Conservation (phyloP, 2,113 vertebrate genomes). For the Psammodynastes pulverulentus region DNA sequence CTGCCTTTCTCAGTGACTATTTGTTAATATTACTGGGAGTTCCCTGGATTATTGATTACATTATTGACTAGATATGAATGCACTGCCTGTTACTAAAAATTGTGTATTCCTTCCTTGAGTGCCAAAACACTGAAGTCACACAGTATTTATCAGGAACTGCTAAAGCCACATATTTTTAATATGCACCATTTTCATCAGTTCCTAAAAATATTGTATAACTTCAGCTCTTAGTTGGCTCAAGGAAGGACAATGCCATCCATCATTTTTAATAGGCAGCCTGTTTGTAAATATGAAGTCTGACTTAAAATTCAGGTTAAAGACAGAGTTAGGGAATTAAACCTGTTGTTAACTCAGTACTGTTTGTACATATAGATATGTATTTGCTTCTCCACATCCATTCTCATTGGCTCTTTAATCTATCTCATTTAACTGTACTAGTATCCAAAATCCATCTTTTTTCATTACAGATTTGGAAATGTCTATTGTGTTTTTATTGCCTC, state of each 20-base stretch:
- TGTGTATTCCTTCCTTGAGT: neutral
- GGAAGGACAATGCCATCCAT: neutral
- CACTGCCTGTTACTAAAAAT: neutral
- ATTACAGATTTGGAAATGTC: conserved; percentile 62
- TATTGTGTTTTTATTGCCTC: conserved; percentile 70
- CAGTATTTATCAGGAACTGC: neutral
- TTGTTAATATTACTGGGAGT: neutral
- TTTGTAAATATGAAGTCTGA: neutral
- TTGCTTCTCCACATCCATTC: neutral
- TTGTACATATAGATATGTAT: neutral
- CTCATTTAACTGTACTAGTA: neutral
- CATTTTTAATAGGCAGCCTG: neutral
- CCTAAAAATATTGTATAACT: neutral
- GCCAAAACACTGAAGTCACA: neutral
- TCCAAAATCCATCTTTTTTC: neutral
- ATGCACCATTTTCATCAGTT: neutral
- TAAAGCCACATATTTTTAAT: neutral
- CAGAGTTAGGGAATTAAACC: neutral
- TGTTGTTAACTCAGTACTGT: neutral
- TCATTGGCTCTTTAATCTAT: neutral
- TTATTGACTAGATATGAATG: neutral
- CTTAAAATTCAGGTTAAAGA: neutral
- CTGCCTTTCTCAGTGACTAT: neutral
- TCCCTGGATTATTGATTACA: neutral
- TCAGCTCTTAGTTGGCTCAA: neutral